phyloP scores from a whole-genome alignment of 2,888 invertebrate species.

The Adineta ricciae region DNA sequence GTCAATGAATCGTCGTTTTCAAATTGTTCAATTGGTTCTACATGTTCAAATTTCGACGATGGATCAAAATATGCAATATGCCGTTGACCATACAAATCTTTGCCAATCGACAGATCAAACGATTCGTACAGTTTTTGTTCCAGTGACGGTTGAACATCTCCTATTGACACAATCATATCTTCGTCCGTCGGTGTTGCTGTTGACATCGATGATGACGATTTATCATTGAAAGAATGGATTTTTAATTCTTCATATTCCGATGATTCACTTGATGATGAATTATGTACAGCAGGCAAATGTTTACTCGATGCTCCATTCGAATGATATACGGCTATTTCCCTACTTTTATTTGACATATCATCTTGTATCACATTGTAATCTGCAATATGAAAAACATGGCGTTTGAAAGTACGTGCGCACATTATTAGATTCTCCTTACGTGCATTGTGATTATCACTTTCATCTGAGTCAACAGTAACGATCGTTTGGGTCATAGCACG shows the following conservation, averaged over 20 bases:
- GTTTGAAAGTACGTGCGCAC: no score
- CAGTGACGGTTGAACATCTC: neutral
- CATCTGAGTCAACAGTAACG: neutral
- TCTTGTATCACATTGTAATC: neutral
- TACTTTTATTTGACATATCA: neutral
- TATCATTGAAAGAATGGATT: neutral
- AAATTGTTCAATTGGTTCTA: neutral
- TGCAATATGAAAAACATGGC: neutral
- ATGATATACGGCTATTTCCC: neutral
- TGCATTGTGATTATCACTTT: neutral
- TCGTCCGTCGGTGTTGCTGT: neutral
- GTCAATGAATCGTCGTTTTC: neutral
- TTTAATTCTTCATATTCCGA: neutral
- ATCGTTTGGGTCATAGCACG: neutral
- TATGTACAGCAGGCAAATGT: neutral
- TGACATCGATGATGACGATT: neutral
- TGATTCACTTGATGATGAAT: neutral
- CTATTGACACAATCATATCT: neutral
- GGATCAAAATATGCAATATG: constrained; percentile 11
- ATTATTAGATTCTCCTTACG: neutral
- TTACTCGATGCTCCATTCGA: neutral
- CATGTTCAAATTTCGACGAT: neutral
- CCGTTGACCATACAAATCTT: neutral
- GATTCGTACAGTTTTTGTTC: neutral
- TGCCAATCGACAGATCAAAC: neutral